phyloP scores from a whole-genome alignment of 2,797 vertebrate genomes.

The Phaenicophaeus curvirostris region DNA sequence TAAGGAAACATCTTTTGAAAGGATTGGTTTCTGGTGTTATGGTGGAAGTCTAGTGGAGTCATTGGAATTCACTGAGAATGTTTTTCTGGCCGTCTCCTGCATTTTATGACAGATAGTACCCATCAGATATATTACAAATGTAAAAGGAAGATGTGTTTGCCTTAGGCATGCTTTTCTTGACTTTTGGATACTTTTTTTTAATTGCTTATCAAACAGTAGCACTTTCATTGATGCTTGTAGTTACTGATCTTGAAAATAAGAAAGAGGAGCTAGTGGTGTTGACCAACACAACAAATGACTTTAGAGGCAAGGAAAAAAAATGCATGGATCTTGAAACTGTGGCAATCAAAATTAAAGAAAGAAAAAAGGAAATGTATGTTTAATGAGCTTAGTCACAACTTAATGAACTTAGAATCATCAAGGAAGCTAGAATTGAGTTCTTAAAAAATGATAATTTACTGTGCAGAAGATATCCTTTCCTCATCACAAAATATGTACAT shows the following conservation, averaged over 20 bases:
- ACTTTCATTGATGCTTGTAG: not conserved
- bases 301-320: not conserved
- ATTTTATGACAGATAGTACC: not conserved
- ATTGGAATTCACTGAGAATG: not conserved
- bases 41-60: not conserved
- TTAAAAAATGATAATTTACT: not conserved
- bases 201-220: not conserved
- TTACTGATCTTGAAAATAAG: not conserved
- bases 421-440: not conserved
- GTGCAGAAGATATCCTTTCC: not conserved
- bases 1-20: not conserved
- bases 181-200: not conserved
- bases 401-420: not conserved
- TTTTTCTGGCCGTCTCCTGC: not conserved
- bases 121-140: not conserved
- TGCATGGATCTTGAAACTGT: not conserved
- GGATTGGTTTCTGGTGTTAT: not conserved
- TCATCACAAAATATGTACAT: not conserved
- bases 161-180: not conserved
- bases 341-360: not conserved
- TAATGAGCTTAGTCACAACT: constrained; percentile 14
- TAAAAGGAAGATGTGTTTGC: not conserved
- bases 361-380: not conserved
- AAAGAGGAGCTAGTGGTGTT: not conserved
- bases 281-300: not conserved